Evolutionary conservation across 2,888 invertebrate genomes (phyloP).

Genomic region (Dolichomitus sp.): DNA sequence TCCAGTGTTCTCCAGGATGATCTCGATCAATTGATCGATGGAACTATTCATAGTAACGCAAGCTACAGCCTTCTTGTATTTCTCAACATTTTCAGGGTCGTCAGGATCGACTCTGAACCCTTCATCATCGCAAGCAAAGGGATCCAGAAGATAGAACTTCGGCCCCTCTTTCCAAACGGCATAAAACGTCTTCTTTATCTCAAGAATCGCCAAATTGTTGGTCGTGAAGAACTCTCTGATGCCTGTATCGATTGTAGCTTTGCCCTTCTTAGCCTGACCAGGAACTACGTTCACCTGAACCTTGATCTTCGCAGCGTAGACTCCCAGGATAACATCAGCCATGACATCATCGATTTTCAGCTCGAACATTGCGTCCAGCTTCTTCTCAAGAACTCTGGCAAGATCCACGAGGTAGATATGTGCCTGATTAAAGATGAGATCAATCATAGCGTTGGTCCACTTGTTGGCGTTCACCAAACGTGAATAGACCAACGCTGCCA

Average conservation of each 20-base stretch:
- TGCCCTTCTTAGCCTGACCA: slow-evolving; percentile 76
- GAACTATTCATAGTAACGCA: slow-evolving; percentile 82
- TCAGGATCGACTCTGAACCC: slow-evolving; percentile 77
- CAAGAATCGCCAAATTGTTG: slow-evolving; percentile 76
- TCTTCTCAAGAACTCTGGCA: slow-evolving; percentile 77
- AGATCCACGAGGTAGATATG: slow-evolving; percentile 82
- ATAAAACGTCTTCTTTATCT: slow-evolving; percentile 79
- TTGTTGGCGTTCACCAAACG: slow-evolving; percentile 78
- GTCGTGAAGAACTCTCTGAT: slow-evolving; percentile 78
- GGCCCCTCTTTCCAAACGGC: slow-evolving; percentile 81
- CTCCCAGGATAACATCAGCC: slow-evolving; percentile 81
- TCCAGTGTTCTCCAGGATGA: slow-evolving; percentile 79
- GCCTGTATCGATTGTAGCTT: slow-evolving; percentile 74
- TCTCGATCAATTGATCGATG: slow-evolving; percentile 78
- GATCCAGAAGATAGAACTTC: slow-evolving; percentile 82
- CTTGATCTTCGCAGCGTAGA: slow-evolving; percentile 81
- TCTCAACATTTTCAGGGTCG: slow-evolving; percentile 69
- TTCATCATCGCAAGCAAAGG: slow-evolving; percentile 81
- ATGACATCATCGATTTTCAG: slow-evolving; percentile 78
- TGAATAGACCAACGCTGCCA: slow-evolving; percentile 80
- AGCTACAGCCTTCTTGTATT: slow-evolving; percentile 70
- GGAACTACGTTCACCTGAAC: slow-evolving; percentile 78
- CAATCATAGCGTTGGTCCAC: slow-evolving; percentile 80
- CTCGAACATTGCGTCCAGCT: slow-evolving; percentile 76
- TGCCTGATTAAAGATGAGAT: slow-evolving; percentile 83